Base-by-base conservation (phyloP, 2,888 invertebrate species). In the Xylota segnis region DNA sequence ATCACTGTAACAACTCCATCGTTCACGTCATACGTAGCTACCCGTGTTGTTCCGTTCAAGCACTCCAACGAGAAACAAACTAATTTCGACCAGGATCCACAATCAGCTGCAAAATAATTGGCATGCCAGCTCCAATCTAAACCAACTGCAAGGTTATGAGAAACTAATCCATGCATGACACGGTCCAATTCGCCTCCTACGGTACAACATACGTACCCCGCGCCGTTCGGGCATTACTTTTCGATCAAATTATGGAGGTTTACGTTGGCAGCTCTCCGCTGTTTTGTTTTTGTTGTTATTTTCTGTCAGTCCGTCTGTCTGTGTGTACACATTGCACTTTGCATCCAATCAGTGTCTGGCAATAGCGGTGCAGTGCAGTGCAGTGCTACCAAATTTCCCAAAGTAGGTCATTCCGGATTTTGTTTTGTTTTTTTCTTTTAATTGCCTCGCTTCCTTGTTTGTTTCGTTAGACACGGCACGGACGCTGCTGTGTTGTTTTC, bases 351-450 rank as follows among this genome's bases (percentile, higher is more conserved):
- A 74, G 43, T 66, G 66, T 45, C 66, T 56, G 58, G 65, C 59
- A n/a, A n/a, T n/a, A n/a, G n/a, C n/a, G n/a, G n/a, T n/a, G n/a
- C n/a, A 47, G 68, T 18, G 32, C 52, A 68, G 61, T 47, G 58
- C 54, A 37, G 56, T 45, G 75, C 82, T 82, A 75, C 76, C 70
- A 71, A 70, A 84, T 52, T 74, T 71, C 29, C 45, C 18, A 74
- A 84, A 84, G 43, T 79, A 59, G 83, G 83, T 84, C 83, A 70
- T 37, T 68, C 58, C 63, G 74, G 70, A 79, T 65, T 84, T 72
- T 29, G 63, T 70, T 70, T 66, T n/a, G 52, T 52, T n/a, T 68
- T 66, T 18, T 54, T 27, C 37, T 79, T 75, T 79, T 84, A 84
- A 84, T 84, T 84, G 83, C 74, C 65, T 83, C 56, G 74, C 29